Percentiles rank a stretch among this genome's conserved stretches.
These are phyloP conservation scores for Catharus bicknelli DNA, from an alignment of 2,113 vertebrate species.

Conservation along the genomic window DNA sequence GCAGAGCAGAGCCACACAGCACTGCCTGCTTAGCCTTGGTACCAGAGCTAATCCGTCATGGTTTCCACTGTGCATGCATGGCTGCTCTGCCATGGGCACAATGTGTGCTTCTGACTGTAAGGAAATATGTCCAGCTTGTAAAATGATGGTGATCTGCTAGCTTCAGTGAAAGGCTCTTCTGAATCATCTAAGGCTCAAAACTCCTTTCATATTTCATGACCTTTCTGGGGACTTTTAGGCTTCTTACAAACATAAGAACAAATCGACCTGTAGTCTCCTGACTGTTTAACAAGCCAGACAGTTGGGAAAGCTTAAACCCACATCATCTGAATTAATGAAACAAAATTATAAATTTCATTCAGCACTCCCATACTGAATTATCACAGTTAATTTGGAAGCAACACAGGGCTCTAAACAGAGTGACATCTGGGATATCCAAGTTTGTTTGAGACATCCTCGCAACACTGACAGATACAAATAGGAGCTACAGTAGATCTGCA, in stretches of 20 bases:
- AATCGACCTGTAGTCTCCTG: neutral
- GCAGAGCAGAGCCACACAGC: rapidly evolving
- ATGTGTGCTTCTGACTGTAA: neutral
- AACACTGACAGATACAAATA: neutral
- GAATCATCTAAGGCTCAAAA: neutral
- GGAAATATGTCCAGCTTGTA: neutral
- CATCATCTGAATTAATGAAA: neutral
- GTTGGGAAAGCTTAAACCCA: neutral
- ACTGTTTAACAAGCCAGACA: neutral
- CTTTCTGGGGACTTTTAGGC: neutral
- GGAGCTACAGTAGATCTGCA: neutral
- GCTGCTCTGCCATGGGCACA: rapidly evolving
- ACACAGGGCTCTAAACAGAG: neutral
- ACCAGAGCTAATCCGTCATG: rapidly evolving
- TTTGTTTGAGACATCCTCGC: neutral
- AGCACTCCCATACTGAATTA: neutral
- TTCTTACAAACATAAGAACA: neutral
- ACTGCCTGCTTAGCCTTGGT: rapidly evolving
- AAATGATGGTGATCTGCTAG: neutral
- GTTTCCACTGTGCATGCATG: rapidly evolving
- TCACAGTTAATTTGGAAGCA: neutral
- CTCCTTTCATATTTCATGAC: neutral
- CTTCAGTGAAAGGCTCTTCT: neutral
- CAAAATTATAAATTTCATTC: neutral
- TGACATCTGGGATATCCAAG: neutral